Evolutionary conservation across 1,140 invertebrate species (phyloP).

Genomic region (Hyles euphorbiae): DNA sequence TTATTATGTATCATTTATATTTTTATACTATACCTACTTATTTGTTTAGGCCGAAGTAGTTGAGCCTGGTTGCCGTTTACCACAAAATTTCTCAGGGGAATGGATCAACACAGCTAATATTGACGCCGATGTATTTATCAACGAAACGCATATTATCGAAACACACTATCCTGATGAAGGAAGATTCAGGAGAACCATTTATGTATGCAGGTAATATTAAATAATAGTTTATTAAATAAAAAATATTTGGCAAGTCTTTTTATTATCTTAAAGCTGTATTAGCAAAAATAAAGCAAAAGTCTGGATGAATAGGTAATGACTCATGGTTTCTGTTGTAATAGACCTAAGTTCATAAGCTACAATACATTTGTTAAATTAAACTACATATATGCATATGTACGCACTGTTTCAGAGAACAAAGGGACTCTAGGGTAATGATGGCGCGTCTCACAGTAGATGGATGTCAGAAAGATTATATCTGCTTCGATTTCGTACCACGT

Average conservation of each 20-base stretch:
- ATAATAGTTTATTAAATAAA: background rate
- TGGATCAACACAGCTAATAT: constrained; percentile 99
- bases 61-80: constrained; percentile 91
- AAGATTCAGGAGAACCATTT: constrained; percentile 91
- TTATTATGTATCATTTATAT: no score
- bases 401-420: constrained; percentile 79
- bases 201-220: constrained; percentile 84
- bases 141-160: constrained; percentile 97
- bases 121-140: constrained; percentile 94
- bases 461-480: constrained; percentile 98
- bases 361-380: no score
- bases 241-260: no score
- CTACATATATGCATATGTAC: background rate
- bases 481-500: constrained; percentile 96
- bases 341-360: no score
- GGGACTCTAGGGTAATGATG: constrained; percentile 94
- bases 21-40: constrained; percentile 25
- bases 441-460: constrained; percentile 96
- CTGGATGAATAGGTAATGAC: no score
- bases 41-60: constrained; percentile 86
- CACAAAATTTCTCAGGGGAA: constrained; percentile 94
- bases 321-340: no score
- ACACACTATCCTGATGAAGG: constrained; percentile 94
- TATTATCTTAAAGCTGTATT: no score
- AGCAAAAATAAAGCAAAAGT: no score